Base-by-base conservation (phyloP, 2,113 vertebrate species). In the Lethenteron camtschaticum region DNA sequence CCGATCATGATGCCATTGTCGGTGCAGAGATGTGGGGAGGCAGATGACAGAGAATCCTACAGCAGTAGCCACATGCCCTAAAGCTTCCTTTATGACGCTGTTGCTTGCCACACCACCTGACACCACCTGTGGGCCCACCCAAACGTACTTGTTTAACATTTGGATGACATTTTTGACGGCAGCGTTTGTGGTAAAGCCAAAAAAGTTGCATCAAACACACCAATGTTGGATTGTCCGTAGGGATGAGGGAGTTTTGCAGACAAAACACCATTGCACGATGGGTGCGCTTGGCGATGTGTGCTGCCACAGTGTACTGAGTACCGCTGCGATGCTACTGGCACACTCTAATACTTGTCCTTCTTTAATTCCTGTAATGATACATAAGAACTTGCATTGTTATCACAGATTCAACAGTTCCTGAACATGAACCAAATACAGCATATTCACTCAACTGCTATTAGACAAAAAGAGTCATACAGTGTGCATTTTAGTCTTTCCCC, bases 51-150 rank as follows among this genome's bases (percentile, higher is more conserved):
- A 75, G 56, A 92, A 80, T 11, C 79, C 79, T 6, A 41, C 41
- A 41, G 41, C 41, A 41, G 41, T 41, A 41, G 41, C 41, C 41
- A 41, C 41, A 41, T 41, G 41, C 41, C 41, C 41, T 41, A 41
- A 41, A 1, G 84, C 85, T n/a, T 69, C 74, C n/a, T 86, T 75
- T 2, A 87, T 76, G 74, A 95, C 75, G 56, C 82, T 71, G 69
- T 99, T 99, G 77, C 92, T 92, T n/a, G 89, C 90, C 58, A 96
- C 94, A 70, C 94, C 94, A 77, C 94, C 94, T 12, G 94, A 95
- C 55, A 83, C 75, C 71, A 96, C 90, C 91, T 96, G 71, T 68
- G 9, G 58, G 58, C n/a, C 66, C 55, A 57, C n/a, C 9, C 13
- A 71, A 11, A 3, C 9, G 8, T 71, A 20, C 41, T 6, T 56